Evolutionary conservation across 1,140 invertebrate genomes (phyloP), one percentile per base, ranked within the genome.

Genomic region (Camponotus vicinus): DNA sequence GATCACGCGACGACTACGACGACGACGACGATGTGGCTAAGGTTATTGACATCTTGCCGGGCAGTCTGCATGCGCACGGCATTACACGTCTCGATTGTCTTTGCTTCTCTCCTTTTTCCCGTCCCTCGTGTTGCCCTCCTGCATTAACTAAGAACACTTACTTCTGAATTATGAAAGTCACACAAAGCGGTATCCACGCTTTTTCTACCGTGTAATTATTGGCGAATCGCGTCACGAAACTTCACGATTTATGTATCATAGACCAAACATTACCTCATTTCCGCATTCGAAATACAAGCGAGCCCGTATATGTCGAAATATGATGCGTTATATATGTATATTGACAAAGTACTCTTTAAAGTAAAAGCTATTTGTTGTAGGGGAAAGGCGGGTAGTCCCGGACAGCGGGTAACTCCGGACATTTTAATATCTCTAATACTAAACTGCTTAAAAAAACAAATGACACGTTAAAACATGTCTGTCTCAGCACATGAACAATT

Each of bases 1-100:
- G 92, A 93, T 92, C 93, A 94, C 92, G 93, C 92, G 92, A 94
- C 88, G 89, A 89, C 91, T 89, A 91, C 90, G 86, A 86, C 89
- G 78, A 67, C 79, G 73, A 64, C 73, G 59, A 84, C 57, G 49
- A 52, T 18, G 49, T 52, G 88, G 49, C 85, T 75, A 91, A 88
- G 93, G 93, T 94, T 94, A 94, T 94, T 93, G 92, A 94, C 93
- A 91, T 92, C 86, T 87, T 88, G 40, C 84, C 37, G 69, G 45
- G 66, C 66, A 70, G 57, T 73, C n/a, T 70, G 34, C 85, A 64
- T 69, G 71, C 82, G 59, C 80, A n/a, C 66, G 18, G 55, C 15
- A 45, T 77, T 77, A 64, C 76, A 45, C 64, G 63, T 52, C 63
- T 32, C 13, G 15, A n/a, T 61, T n/a, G 32, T 27, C 67, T 61